Conservation (phyloP, 2,113 vertebrate species). For the Pavo muticus region DNA sequence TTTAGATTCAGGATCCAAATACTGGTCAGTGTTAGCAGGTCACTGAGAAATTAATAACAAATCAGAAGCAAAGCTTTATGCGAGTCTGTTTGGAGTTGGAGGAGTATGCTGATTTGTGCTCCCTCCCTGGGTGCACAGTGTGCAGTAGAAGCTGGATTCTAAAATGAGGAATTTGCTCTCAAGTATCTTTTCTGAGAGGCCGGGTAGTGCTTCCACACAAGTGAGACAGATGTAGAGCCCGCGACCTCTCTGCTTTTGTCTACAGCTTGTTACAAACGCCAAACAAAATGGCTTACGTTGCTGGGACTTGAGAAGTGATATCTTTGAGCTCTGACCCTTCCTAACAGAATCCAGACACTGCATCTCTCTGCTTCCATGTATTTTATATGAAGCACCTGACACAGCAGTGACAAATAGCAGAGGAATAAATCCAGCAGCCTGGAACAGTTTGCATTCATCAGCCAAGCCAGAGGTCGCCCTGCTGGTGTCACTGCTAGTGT, state of each 20-base stretch:
- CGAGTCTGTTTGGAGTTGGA: background rate
- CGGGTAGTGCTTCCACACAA: background rate
- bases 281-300: background rate
- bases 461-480: slow-evolving; percentile 37
- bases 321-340: slow-evolving; percentile 66
- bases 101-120: background rate
- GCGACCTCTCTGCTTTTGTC: background rate
- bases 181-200: background rate
- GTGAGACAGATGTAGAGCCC: background rate
- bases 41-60: background rate
- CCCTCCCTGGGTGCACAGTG: background rate
- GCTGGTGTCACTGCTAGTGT: background rate
- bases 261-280: background rate
- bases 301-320: slow-evolving; percentile 50
- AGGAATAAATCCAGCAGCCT: slow-evolving; percentile 43
- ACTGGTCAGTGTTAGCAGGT: background rate
- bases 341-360: slow-evolving; percentile 46
- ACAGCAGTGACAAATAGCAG: slow-evolving; percentile 15
- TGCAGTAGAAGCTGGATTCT: background rate
- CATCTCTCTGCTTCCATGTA: background rate
- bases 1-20: background rate
- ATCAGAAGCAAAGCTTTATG: accelerated
- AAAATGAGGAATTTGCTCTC: background rate
- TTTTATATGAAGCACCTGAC: slow-evolving; percentile 46
- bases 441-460: background rate